Conservation (phyloP, 2,888 invertebrate genomes). For the Tillus elongatus region DNA sequence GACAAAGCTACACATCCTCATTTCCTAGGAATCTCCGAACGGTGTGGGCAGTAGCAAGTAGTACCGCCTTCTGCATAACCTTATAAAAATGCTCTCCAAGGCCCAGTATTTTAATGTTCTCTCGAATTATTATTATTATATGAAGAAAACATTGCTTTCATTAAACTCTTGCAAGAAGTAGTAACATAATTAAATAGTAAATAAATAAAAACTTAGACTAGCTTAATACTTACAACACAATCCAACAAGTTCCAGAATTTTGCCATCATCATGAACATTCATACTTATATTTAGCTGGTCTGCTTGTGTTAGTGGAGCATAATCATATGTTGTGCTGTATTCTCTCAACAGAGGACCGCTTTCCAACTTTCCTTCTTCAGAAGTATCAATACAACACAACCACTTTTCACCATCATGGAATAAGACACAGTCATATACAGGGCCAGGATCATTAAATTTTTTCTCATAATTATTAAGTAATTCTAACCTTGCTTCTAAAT, state of each 20-base stretch:
- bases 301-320: constrained; percentile 61
- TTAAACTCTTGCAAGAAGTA: no score
- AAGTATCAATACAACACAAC: constrained; percentile 80
- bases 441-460: constrained; percentile 78
- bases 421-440: constrained; percentile 86
- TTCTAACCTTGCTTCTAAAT: constrained; percentile 79
- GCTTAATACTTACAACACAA: constrained; percentile 79
- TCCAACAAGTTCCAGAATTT: constrained; percentile 85
- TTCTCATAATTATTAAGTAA: constrained; percentile 75
- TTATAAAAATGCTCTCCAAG: no score
- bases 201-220: no score
- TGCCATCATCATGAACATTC: constrained; percentile 86
- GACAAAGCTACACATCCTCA: no score
- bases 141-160: no score
- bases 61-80: no score
- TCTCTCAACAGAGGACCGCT: constrained; percentile 70
- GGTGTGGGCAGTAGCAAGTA: no score
- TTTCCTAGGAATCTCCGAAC: no score
- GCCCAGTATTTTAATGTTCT: no score
- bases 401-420: constrained; percentile 88
- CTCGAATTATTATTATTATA: no score
- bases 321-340: constrained; percentile 72
- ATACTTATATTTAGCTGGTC: constrained; percentile 83
- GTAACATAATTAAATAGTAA: no score
- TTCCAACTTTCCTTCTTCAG: constrained; percentile 72